A percentile compares a stretch with the other conserved stretches of the same genome.
These are phyloP conservation scores for Hypanus sabinus DNA, from an alignment of 2,113 vertebrate species.

Conservation along the genomic window DNA sequence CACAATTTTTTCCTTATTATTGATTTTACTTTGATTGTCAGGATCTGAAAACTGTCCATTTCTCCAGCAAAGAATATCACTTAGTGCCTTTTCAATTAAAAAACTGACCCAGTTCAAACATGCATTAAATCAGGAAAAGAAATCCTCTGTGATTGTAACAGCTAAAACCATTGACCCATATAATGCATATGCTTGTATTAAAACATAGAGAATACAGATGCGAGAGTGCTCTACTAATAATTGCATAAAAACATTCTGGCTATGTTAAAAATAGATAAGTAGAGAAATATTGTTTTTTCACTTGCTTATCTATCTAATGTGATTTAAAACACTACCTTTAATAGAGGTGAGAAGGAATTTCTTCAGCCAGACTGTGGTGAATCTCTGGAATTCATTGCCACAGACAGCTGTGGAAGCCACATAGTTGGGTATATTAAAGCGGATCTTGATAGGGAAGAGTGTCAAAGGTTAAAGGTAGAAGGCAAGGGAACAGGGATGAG, in stretches of 20 bases:
- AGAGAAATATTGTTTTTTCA: neutral
- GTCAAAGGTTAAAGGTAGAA: too few species aligned
- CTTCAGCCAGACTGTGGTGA: too few species aligned
- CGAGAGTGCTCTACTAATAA: neutral
- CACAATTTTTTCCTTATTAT: neutral
- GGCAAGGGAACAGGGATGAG: too few species aligned
- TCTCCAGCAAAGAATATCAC: neutral
- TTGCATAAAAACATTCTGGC: neutral
- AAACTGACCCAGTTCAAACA: neutral
- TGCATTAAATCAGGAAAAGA: neutral
- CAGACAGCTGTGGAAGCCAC: too few species aligned
- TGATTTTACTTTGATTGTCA: neutral
- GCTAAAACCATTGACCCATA: constrained; percentile 19
- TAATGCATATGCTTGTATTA: neutral
- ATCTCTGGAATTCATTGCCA: too few species aligned
- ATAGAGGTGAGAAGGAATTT: too few species aligned
- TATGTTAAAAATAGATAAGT: neutral
- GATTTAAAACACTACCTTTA: too few species aligned
- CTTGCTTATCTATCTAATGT: neutral
- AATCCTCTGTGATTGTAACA: neutral
- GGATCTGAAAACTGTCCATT: neutral
- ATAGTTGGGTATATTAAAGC: too few species aligned
- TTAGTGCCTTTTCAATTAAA: neutral
- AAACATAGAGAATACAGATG: neutral
- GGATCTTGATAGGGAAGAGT: too few species aligned